Base-by-base conservation (phyloP, 2,797 vertebrate species). In the Chelmon rostratus region DNA sequence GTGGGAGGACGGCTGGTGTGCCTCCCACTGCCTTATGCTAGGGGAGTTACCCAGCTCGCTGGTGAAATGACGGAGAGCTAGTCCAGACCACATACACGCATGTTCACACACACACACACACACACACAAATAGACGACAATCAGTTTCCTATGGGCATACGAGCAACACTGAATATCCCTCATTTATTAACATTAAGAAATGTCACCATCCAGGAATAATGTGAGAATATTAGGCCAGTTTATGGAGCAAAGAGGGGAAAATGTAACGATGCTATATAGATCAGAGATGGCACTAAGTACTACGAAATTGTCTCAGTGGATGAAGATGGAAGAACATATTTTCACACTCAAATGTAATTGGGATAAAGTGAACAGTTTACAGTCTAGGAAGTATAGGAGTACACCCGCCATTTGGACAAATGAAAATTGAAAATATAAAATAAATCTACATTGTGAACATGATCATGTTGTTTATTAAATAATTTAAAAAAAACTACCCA, bases 1-100 rank as follows among this genome's bases (percentile, higher is more conserved):
- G 78, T 77, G 68, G 78, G 81, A 81, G 68, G 86, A 85, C 9
- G 78, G 81, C 84, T 81, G 77, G 82, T 89, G 84, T 68, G 70
- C 85, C 87, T 88, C 86, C 71, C 65, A 82, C 73, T 58, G 86
- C 88, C 84, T 89, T 90, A 87, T 91, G 76, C 61, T 86, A 56
- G 61, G 92, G 86, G 90, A 91, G 85, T 85, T 87, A 71, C 37
- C 69, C 59, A 50, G 50, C 68, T 81, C 58, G 4, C 67, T 76
- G 57, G 75, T 79, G 77, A 87, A 85, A 85, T 81, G 68, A 86
- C 76, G 75, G 79, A 83, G 71, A 76, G 70, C 71, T 66, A 54
- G 44, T 59, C 28, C 50, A 59, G 62, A 69, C 53, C 63, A 70
- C 71, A 61, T 73, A 47, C 73, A 63, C 77, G 62, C 59, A 65